Evolutionary conservation across 92 coral and sea anemone species (phyloP), one percentile per base, ranked within the genome.

Genomic region (Isaurus tuberculatus): DNA sequence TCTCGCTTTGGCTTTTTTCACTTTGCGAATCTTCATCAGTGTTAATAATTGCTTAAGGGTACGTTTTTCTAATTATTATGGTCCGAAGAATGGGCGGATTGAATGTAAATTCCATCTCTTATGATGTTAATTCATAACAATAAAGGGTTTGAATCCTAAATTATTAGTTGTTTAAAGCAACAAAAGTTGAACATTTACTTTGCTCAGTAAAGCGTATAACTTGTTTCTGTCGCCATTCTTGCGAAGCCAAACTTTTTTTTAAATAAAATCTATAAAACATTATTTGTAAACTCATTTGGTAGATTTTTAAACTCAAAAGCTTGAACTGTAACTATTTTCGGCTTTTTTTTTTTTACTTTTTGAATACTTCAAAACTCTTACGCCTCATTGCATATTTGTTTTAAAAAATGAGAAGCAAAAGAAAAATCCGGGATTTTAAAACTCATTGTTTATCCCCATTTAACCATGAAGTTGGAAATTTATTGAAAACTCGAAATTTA

Each of bases 371-470:
- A 19, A 26, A 58, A 13, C 28, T 8, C 25, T 55, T 60, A 22
- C 16, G 1, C 23, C 23, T 20, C 3, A 19, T 13, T 10, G 19
- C 9, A 8, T 27, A 6, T 77, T 53, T 22, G 46, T 58, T 77
- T 57, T 15, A 77, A n/a, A n/a, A n/a, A 58, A 57, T 33, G 34
- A 25, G 23, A 13, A 23, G 23, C 30, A 36, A 13, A 57, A 20
- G 25, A 2, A 77, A 55, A 55, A 53, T 77, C 22, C 0, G 34
- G 68, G 82, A 13, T 23, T 34, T 72, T 42, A 44, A 58, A 17
- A 22, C 1, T 23, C 16, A 57, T 77, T 77, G 70, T 77, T 13
- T 2, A 19, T 75, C 81, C 81, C 64, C 81, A 75, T 31, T 55
- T 75, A 49, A 75, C 69, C 46, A 22, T 58, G 82, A 26, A 58